These are phyloP conservation scores for Staurois parvus DNA, from an alignment of 2,797 vertebrate genomes.

Conservation along the genomic window DNA sequence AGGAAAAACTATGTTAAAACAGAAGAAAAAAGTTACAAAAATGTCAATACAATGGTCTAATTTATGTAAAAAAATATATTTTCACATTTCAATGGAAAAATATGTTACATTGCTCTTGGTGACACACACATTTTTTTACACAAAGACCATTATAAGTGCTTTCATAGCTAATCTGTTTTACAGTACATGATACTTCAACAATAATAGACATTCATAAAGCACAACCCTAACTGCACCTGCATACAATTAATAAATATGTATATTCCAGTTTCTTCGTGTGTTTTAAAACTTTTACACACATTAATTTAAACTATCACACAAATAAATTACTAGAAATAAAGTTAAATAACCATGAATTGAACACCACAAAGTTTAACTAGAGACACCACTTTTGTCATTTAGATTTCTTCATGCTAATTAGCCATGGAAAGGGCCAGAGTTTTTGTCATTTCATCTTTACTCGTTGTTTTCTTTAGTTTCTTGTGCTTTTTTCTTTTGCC, in stretches of 20 bases:
- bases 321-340: conserved; percentile 33
- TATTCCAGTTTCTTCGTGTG: neutral
- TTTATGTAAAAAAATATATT: too few relatives aligned
- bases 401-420: neutral
- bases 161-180: too few relatives aligned
- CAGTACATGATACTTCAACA: too few relatives aligned
- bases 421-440: neutral
- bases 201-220: neutral
- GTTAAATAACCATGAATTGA: conserved; percentile 30
- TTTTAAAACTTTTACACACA: neutral
- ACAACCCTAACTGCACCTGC: neutral
- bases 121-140: too few relatives aligned
- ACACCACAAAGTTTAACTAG: neutral
- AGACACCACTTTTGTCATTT: neutral
- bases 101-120: too few relatives aligned
- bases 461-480: neutral
- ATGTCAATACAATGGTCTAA: too few relatives aligned
- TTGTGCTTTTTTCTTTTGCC: conserved; percentile 4
- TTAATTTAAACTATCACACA: neutral
- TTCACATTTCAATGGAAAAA: too few relatives aligned
- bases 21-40: too few relatives aligned
- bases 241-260: conserved; percentile 15
- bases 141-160: too few relatives aligned
- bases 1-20: too few relatives aligned
- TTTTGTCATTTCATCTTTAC: neutral